A percentile compares a stretch with the other conserved stretches of the same genome.
Evolutionary conservation across 2,797 vertebrate genomes (phyloP).

Genomic region (Melanotaenia pygmaea): DNA sequence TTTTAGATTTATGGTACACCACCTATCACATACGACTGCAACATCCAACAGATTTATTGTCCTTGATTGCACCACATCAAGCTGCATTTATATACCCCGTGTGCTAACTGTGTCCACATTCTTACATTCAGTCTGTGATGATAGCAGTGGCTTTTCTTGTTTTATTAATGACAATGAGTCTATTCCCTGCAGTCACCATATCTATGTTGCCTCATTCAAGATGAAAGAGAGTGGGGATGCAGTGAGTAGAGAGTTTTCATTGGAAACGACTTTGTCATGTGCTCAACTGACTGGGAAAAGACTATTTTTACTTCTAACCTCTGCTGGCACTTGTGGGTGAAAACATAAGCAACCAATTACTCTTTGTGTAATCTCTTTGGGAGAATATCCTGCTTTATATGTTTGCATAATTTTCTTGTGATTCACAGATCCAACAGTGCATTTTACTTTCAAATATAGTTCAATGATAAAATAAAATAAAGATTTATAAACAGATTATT

Average conservation of each 20-base stretch:
- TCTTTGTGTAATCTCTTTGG: background rate
- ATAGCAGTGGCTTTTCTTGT: background rate
- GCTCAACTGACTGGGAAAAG: background rate
- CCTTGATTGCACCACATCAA: background rate
- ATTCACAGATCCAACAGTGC: too few species aligned
- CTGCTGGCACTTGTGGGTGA: background rate
- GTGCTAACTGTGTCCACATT: too few species aligned
- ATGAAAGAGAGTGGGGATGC: slow-evolving; percentile 2
- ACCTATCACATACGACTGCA: background rate
- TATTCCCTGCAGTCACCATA: slow-evolving; percentile 12
- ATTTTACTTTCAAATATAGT: too few species aligned
- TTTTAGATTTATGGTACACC: background rate
- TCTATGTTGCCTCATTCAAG: slow-evolving; percentile 14
- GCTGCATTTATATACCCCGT: background rate
- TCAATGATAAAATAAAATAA: too few species aligned
- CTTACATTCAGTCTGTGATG: background rate
- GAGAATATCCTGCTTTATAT: too few species aligned
- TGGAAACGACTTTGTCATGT: background rate
- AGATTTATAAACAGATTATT: too few species aligned
- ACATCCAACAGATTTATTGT: background rate
- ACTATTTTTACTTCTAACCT: slow-evolving; percentile 1
- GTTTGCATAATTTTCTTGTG: too few species aligned
- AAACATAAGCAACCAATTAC: background rate
- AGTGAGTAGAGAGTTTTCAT: background rate
- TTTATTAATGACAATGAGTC: slow-evolving; percentile 16